Conservation (phyloP, 2,888 invertebrate genomes). For the Hedychridium roseum region DNA sequence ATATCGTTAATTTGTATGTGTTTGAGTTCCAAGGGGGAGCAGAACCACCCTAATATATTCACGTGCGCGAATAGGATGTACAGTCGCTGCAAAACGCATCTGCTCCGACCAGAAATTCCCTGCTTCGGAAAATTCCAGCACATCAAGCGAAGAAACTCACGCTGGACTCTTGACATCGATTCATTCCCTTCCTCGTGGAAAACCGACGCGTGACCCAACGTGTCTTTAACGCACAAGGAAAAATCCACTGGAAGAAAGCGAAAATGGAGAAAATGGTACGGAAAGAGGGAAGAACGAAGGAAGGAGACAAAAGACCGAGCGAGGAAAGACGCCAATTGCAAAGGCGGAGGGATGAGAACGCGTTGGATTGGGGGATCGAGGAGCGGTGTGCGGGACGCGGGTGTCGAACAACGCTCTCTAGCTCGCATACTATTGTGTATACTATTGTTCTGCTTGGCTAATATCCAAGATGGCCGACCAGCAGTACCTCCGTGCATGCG, state of each 20-base stretch:
- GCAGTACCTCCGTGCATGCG: constrained; percentile 36
- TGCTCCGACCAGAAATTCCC: constrained; percentile 25
- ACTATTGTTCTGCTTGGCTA: constrained; percentile 63
- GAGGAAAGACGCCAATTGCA: constrained; percentile 40
- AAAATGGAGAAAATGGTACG: neutral
- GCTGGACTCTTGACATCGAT: too few species aligned
- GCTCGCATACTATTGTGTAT: constrained; percentile 59
- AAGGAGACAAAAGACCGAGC: constrained; percentile 13
- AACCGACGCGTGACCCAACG: too few species aligned
- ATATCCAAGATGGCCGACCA: constrained; percentile 62
- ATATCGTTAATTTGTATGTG: constrained; percentile 61
- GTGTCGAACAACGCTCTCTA: constrained; percentile 54
- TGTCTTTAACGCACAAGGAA: too few species aligned
- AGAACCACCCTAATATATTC: constrained; percentile 58
- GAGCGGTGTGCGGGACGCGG: too few species aligned
- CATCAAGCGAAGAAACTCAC: too few species aligned
- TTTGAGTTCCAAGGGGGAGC: constrained; percentile 56
- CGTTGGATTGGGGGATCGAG: constrained; percentile 33
- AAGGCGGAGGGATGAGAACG: constrained; percentile 19
- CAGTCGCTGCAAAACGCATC: constrained; percentile 45
- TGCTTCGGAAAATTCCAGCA: too few species aligned
- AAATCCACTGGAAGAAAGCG: neutral
- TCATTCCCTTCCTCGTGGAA: too few species aligned
- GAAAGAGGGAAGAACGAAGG: neutral
- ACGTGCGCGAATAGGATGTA: constrained; percentile 48